A percentile compares a stretch with the other conserved stretches of the same genome.
Conservation (phyloP, 2,797 vertebrate species). For the Somateria mollissima region DNA sequence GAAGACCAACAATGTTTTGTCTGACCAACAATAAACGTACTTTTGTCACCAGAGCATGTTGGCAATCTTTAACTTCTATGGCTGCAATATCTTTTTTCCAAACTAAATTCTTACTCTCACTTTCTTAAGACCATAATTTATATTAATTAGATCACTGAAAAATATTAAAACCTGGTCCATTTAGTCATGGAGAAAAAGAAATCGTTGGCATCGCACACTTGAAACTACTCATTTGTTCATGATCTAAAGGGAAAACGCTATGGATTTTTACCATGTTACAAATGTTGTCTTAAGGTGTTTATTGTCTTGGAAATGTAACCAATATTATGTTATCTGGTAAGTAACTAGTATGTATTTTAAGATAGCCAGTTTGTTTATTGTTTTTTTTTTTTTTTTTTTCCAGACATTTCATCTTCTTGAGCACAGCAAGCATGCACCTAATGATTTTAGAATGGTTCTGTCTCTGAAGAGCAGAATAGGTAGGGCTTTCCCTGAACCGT, state of each 20-base stretch:
- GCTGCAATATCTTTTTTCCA: background rate
- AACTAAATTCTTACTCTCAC: background rate
- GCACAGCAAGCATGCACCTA: background rate
- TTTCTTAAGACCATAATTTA: background rate
- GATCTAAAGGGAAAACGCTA: background rate
- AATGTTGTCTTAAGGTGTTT: background rate
- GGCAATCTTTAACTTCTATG: background rate
- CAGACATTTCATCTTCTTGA: background rate
- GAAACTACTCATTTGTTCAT: background rate
- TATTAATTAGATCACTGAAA: background rate
- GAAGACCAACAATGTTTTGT: background rate
- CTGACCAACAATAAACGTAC: background rate
- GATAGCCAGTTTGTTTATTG: no score
- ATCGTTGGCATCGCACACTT: background rate
- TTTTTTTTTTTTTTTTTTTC: background rate
- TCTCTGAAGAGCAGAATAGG: background rate
- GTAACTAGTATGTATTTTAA: rapidly evolving
- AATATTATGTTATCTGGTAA: rapidly evolving
- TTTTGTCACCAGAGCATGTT: background rate
- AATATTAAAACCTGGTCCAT: background rate
- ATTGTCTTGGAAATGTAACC: background rate
- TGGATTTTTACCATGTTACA: background rate
- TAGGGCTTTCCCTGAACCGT: background rate
- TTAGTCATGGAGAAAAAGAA: background rate
- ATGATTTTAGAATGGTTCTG: background rate